A percentile compares a stretch with the other conserved stretches of the same genome.
Conservation (phyloP, 2,113 vertebrate species). For the Scalopus aquaticus region DNA sequence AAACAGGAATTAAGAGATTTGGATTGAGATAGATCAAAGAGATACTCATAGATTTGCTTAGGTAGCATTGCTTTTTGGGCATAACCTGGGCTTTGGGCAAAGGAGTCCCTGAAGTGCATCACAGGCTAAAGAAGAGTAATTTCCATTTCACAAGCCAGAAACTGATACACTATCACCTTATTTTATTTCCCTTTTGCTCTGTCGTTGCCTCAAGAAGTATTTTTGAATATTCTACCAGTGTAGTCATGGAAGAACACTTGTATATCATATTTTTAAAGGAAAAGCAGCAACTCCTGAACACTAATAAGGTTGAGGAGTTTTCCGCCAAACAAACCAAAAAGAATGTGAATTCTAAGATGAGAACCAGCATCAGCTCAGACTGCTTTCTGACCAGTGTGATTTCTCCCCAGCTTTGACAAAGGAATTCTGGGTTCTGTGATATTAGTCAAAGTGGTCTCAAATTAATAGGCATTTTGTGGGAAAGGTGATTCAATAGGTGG, state of each 20-base stretch:
- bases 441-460: background rate
- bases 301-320: background rate
- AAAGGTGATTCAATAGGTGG: background rate
- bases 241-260: fast-evolving
- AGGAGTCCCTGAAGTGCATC: background rate
- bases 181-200: background rate
- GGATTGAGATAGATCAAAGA: background rate
- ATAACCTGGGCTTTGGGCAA: background rate
- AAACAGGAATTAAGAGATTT: background rate
- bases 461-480: background rate
- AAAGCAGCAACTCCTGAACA: background rate
- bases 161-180: background rate
- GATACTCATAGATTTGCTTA: background rate
- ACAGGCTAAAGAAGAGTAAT: background rate
- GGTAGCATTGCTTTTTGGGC: background rate
- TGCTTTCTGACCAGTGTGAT: background rate
- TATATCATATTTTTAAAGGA: background rate
- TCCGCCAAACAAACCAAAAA: background rate
- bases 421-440: background rate
- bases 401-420: background rate
- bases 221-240: background rate
- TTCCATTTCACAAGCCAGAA: background rate
- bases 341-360: background rate
- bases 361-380: background rate
- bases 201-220: background rate